Percentiles rank a stretch among this genome's conserved stretches.
These are phyloP conservation scores for Dendroctonus valens DNA, from an alignment of 1,140 invertebrate species.

Conservation along the genomic window DNA sequence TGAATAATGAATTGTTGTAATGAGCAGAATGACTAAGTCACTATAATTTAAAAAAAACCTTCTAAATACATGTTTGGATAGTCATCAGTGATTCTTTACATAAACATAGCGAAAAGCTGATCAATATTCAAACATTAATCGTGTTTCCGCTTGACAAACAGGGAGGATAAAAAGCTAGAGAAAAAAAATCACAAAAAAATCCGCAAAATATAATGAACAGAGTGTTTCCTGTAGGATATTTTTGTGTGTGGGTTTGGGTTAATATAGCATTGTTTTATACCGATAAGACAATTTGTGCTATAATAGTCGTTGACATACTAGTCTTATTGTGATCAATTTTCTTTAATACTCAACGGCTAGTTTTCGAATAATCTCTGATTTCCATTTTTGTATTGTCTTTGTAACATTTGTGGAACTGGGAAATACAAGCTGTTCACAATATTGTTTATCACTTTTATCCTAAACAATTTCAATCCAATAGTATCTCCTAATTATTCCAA, in stretches of 20 bases:
- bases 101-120: too few species aligned
- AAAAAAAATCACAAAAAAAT: constrained; percentile 49
- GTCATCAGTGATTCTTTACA: too few species aligned
- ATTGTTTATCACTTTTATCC: constrained; percentile 5
- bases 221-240: constrained; percentile 36
- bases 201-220: constrained; percentile 43
- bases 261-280: too few species aligned
- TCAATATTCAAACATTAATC: neutral
- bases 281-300: too few species aligned
- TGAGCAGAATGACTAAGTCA: too few species aligned
- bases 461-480: too few species aligned
- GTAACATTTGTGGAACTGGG: constrained; percentile 29
- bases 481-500: too few species aligned
- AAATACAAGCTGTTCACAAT: constrained; percentile 36
- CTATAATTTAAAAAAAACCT: constrained; percentile 35
- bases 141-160: constrained; percentile 40
- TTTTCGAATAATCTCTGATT: constrained; percentile 19
- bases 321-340: too few species aligned
- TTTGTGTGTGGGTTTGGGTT: too few species aligned
- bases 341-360: neutral
- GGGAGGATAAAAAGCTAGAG: constrained; percentile 39
- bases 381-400: constrained; percentile 30
- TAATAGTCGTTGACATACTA: too few species aligned
- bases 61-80: too few species aligned
- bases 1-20: too few species aligned